Conservation (phyloP, 2,113 vertebrate genomes). For the Gallinago media region DNA sequence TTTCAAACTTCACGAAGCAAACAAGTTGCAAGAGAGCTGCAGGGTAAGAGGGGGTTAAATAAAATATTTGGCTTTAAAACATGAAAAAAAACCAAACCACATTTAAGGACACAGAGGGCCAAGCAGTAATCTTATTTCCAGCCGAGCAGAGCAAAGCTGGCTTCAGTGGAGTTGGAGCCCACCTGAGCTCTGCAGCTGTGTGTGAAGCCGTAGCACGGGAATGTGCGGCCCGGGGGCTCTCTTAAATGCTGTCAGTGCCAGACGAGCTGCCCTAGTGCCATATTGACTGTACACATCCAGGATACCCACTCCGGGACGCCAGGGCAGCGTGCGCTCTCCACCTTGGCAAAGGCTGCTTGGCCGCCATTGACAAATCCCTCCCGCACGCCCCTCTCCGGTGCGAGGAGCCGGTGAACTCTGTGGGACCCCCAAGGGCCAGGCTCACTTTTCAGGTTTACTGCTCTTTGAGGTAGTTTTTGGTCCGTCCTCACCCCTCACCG, state of each 20-base stretch:
- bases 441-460: accelerated
- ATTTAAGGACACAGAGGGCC: neutral
- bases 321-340: neutral
- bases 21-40: accelerated
- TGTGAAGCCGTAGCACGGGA: neutral
- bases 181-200: constrained; percentile 1
- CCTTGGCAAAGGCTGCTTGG: neutral
- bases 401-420: neutral
- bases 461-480: neutral
- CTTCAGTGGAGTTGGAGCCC: neutral
- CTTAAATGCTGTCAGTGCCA: neutral
- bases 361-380: neutral
- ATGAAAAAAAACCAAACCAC: neutral
- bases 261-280: neutral
- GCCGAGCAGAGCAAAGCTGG: neutral
- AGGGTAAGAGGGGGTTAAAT: neutral
- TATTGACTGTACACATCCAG: accelerated
- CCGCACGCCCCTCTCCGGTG: accelerated
- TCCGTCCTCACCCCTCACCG: neutral
- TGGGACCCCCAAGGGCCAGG: neutral
- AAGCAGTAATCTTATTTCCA: constrained; percentile 11
- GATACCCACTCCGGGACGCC: neutral
- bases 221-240: accelerated
- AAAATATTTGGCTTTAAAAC: neutral
- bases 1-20: neutral